These are phyloP conservation scores for Shargacucullia verbasci DNA, from an alignment of 2,888 invertebrate species.

Conservation along the genomic window DNA sequence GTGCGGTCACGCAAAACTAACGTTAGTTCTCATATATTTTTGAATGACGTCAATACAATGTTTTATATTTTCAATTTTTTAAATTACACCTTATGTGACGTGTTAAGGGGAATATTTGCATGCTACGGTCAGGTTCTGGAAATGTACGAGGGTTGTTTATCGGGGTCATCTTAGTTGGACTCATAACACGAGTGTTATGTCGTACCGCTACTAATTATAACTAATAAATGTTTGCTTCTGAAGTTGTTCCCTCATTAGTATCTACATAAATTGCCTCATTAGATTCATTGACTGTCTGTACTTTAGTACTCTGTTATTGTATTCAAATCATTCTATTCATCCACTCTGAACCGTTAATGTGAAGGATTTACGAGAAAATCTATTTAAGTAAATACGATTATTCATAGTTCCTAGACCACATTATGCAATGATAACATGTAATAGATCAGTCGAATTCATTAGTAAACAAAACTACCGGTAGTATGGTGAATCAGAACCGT, in stretches of 20 bases:
- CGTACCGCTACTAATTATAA: constrained; percentile 12
- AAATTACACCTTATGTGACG: constrained; percentile 3
- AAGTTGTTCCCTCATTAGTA: constrained; percentile 22
- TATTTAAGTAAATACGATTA: constrained; percentile 6
- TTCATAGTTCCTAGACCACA: constrained; percentile 26
- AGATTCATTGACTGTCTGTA: no score
- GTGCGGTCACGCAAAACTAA: constrained; percentile 38
- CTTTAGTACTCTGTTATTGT: no score
- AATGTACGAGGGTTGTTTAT: constrained; percentile 5
- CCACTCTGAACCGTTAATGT: neutral
- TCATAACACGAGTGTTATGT: constrained; percentile 8
- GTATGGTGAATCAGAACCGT: constrained; percentile 41
- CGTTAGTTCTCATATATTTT: constrained; percentile 33
- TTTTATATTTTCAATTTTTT: constrained; percentile 7
- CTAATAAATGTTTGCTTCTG: constrained; percentile 13
- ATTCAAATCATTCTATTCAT: no score
- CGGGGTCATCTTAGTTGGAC: constrained; percentile 15
- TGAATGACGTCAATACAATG: constrained; percentile 3
- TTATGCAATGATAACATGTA: constrained; percentile 46
- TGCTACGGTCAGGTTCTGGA: constrained; percentile 2
- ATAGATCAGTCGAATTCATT: constrained; percentile 35
- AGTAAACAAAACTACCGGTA: constrained; percentile 37
- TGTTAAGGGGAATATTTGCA: constrained; percentile 23
- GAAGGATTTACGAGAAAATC: constrained; percentile 9
- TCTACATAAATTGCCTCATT: neutral